These are phyloP conservation scores for Albula glossodonta DNA, from an alignment of 2,113 vertebrate genomes.

Conservation along the genomic window DNA sequence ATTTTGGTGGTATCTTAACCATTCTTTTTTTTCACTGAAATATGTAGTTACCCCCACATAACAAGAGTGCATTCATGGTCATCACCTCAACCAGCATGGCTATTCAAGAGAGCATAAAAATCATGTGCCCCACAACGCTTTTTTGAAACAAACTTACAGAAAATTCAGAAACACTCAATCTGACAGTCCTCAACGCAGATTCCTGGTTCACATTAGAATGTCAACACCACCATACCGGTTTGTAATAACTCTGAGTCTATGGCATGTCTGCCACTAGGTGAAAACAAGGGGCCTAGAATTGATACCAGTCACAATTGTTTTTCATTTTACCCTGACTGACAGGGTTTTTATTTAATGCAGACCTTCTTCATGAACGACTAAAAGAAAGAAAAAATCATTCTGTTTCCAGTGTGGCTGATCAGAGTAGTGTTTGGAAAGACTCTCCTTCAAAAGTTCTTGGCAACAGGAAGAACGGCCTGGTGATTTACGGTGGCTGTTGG, in stretches of 20 bases:
- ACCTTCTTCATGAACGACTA: background rate
- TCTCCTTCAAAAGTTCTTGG: slow-evolving; percentile 53
- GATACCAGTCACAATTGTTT: background rate
- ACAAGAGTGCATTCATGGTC: too few species aligned
- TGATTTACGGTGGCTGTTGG: slow-evolving; percentile 50
- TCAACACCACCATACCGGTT: background rate
- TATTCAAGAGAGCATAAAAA: too few species aligned
- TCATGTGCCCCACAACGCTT: too few species aligned
- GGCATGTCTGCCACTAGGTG: too few species aligned
- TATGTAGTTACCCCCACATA: too few species aligned
- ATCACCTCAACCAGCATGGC: too few species aligned
- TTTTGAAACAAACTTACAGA: too few species aligned
- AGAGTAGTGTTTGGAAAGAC: slow-evolving; percentile 3
- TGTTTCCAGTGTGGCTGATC: slow-evolving; percentile 3
- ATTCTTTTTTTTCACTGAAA: too few species aligned
- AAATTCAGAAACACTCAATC: too few species aligned
- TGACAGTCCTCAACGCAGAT: background rate
- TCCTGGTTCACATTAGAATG: background rate
- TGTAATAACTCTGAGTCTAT: background rate
- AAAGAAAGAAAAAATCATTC: background rate
- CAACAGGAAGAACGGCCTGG: slow-evolving; percentile 45
- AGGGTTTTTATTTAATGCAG: slow-evolving; percentile 8
- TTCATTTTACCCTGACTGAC: background rate
- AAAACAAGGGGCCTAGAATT: too few species aligned
- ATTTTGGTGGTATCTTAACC: too few species aligned